A percentile compares a stretch with the other conserved stretches of the same genome.
phyloP scores from a whole-genome alignment of 2,797 vertebrate genomes.

The Dryobates pubescens region DNA sequence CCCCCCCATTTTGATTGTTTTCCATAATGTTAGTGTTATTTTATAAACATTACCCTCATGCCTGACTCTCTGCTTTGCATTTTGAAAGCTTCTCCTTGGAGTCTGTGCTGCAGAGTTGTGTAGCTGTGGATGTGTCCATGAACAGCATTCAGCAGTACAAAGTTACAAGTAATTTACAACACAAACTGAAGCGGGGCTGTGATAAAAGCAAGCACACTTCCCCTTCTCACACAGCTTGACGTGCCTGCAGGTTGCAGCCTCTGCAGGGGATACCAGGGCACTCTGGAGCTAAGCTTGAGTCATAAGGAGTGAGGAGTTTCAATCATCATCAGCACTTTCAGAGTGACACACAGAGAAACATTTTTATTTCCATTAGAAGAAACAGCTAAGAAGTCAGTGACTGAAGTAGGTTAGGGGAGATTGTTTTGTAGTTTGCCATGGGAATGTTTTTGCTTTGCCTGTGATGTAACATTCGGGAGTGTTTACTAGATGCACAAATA shows the following conservation, averaged over 20 bases:
- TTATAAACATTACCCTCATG: neutral
- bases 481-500: conserved; percentile 42
- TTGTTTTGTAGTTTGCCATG: neutral
- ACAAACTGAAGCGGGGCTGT: neutral
- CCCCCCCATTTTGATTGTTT: neutral
- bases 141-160: neutral
- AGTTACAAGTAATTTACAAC: neutral
- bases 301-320: neutral
- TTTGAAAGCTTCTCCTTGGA: neutral
- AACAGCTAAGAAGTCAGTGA: conserved; percentile 24
- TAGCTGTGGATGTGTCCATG: neutral
- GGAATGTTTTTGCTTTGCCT: conserved; percentile 50
- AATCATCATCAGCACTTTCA: neutral
- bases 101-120: neutral
- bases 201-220: neutral
- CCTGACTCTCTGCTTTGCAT: neutral
- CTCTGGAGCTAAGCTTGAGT: neutral
- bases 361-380: conserved; percentile 26
- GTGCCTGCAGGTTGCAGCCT: neutral
- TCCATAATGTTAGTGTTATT: neutral
- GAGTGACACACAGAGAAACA: conserved; percentile 18
- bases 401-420: conserved; percentile 40
- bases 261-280: neutral
- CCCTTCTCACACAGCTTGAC: neutral
- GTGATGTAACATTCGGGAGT: conserved; percentile 48